Evolutionary conservation across 2,888 invertebrate species (phyloP), one percentile per base, ranked within the genome.

Genomic region (Colletes collaris): DNA sequence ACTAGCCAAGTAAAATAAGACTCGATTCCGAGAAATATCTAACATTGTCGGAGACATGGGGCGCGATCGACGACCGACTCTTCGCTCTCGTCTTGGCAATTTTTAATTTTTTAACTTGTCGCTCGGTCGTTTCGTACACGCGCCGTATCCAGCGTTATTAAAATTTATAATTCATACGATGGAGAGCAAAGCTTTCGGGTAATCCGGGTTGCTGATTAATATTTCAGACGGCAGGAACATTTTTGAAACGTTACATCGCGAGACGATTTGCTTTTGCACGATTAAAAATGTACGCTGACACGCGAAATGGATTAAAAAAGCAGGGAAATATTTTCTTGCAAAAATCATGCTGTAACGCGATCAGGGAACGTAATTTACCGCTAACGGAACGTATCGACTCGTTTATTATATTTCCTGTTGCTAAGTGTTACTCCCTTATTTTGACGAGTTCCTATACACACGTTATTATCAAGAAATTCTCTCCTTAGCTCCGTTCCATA

Each of bases 201-300:
- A 64, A 74, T 65, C 10, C 46, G 8, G 2, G 1, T 7, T 27
- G 27, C 10, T 37, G 53, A 66, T 77, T 46, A 63, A 76, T 76
- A 56, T 76, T 67, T 76, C 44, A 66, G 6, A 3, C n/a, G 52
- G 11, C 5, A n/a, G 7, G 27, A 74, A 19, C 10, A 46, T 56
- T 76, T 37, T 56, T 27, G 59, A 60, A 13, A 49, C 16, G 76
- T 66, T 75, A 62, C 60, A 62, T 44, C 49, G 58, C 40, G 73
- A 27, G 37, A 16, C 59, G 66, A 76, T 75, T 62, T 62, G 50
- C 49, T 40, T 62, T 46, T 27, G 37, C n/a, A 52, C 4, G 64
- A 37, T 63, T 63, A 76, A 77, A 68, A 63, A 76, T 77, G 44
- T 13, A 76, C 5, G 56, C 19, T 40, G 67, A 44, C 56, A 37